Evolutionary conservation across 2,113 vertebrate species (phyloP).

Genomic region (Chionodraco myersi): DNA sequence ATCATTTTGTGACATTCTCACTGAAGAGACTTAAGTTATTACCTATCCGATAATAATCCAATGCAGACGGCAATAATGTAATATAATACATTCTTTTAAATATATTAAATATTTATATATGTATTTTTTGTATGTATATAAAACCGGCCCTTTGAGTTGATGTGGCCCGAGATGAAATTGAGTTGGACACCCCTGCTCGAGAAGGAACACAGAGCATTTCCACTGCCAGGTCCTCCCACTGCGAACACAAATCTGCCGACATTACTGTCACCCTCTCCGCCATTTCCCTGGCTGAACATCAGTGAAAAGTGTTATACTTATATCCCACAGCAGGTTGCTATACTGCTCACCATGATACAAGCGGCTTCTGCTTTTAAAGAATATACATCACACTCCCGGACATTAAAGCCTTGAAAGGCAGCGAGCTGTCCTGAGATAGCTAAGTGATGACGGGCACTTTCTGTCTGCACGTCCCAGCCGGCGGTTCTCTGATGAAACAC

Average conservation of each 20-base stretch:
- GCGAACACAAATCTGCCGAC: constrained; percentile 32
- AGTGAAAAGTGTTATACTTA: constrained; percentile 40
- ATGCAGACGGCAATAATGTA: too few species aligned
- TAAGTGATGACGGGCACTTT: constrained; percentile 29
- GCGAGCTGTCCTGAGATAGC: constrained; percentile 13
- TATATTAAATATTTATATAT: too few species aligned
- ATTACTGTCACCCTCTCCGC: constrained; percentile 36
- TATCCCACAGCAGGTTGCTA: constrained; percentile 46
- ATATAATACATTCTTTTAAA: too few species aligned
- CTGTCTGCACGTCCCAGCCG: constrained; percentile 29
- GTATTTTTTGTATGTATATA: too few species aligned
- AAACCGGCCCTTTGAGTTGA: too few species aligned
- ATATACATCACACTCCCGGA: constrained; percentile 42
- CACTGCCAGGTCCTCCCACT: constrained; percentile 6
- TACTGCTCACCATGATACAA: neutral
- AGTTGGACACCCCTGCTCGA: neutral
- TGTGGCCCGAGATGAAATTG: too few species aligned
- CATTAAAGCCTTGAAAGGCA: neutral
- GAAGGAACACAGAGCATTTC: constrained; percentile 7
- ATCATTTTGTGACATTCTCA: too few species aligned
- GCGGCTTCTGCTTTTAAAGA: constrained; percentile 20
- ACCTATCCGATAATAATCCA: too few species aligned
- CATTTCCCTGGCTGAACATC: constrained; percentile 51
- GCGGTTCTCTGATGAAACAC: constrained; percentile 1
- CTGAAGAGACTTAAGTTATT: too few species aligned